phyloP scores from a whole-genome alignment of 1,140 invertebrate species.

The Neodiprion pinetum region DNA sequence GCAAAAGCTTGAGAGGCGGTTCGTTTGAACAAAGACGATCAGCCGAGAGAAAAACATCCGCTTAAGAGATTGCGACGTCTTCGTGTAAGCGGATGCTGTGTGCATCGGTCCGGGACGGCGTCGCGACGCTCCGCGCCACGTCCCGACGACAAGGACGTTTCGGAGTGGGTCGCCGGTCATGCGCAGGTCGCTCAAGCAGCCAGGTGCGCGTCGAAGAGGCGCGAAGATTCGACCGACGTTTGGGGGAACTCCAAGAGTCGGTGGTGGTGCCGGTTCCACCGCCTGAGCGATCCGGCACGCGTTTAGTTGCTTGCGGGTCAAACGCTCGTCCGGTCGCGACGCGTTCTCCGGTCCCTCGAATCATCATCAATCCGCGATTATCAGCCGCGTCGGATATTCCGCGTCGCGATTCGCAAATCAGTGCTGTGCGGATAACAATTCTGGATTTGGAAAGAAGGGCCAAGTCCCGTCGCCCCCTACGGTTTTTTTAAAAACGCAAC shows the following conservation, averaged over 20 bases:
- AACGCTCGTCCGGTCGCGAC: not conserved
- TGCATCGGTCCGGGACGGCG: not conserved
- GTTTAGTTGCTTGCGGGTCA: conserved; percentile 2
- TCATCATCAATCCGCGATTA: not conserved
- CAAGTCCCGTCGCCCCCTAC: too few species aligned
- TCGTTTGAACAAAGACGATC: too few species aligned
- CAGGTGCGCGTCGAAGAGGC: not conserved
- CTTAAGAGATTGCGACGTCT: too few species aligned
- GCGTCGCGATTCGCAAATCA: too few species aligned
- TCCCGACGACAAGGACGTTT: not conserved
- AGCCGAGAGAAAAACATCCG: too few species aligned
- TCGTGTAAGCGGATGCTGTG: too few species aligned
- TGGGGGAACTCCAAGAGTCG: not conserved
- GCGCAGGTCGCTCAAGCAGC: not conserved
- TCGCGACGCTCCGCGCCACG: too few species aligned
- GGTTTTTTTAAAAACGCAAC: too few species aligned
- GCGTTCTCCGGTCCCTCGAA: not conserved
- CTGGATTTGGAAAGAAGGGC: too few species aligned
- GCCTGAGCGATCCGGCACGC: not conserved
- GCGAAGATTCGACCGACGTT: conserved; percentile 1
- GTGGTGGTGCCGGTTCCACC: not conserved
- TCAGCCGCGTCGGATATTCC: too few species aligned
- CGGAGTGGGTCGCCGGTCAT: not conserved
- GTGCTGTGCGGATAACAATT: too few species aligned
- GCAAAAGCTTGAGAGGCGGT: too few species aligned